Evolutionary conservation across 2,113 vertebrate genomes (phyloP).

Genomic region (Corythornis vintsioides): DNA sequence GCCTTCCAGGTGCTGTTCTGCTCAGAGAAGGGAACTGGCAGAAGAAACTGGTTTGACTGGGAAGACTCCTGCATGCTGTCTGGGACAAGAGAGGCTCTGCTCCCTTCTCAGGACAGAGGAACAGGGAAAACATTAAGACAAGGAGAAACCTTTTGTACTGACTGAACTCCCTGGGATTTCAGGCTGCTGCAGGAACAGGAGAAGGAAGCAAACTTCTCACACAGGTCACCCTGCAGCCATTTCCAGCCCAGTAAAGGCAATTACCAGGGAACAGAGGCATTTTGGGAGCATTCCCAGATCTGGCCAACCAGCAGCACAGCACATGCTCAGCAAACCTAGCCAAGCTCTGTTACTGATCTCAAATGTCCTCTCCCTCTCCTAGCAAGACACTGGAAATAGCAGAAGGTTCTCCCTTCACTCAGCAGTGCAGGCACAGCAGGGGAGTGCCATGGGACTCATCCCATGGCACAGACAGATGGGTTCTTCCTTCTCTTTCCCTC

Average conservation of each 20-base stretch:
- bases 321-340: background rate
- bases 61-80: background rate
- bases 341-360: constrained; percentile 22
- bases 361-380: constrained; percentile 24
- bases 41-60: background rate
- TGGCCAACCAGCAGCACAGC: background rate
- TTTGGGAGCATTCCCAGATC: constrained; percentile 42
- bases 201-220: background rate
- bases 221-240: background rate
- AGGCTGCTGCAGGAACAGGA: background rate
- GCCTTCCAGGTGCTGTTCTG: background rate
- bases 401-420: constrained; percentile 11
- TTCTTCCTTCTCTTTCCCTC: background rate
- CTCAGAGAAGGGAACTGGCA: background rate
- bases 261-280: background rate
- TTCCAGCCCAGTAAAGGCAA: constrained; percentile 7
- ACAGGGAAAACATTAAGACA: background rate
- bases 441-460: background rate
- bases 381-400: constrained; percentile 41
- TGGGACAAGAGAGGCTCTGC: background rate
- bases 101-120: background rate
- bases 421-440: constrained; percentile 23
- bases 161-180: background rate
- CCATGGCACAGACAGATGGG: constrained; percentile 34
- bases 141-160: background rate